phyloP scores from a whole-genome alignment of 2,797 vertebrate genomes.

The Coreius guichenoti region DNA sequence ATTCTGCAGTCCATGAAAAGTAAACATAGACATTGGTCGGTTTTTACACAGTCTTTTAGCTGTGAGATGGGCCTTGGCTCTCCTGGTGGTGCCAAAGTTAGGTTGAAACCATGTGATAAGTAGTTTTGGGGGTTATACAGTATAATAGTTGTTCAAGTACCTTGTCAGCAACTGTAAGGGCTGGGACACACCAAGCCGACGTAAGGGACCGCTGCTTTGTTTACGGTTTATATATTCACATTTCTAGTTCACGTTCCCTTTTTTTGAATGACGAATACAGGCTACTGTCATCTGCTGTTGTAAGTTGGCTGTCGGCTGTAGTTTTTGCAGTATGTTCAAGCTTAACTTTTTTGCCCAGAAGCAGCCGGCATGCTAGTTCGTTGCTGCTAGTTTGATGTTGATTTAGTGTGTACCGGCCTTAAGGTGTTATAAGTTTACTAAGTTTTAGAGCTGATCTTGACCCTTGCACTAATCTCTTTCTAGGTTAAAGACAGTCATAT shows the following conservation, averaged over 20 bases:
- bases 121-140: neutral
- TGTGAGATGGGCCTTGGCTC: neutral
- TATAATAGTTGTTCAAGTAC: neutral
- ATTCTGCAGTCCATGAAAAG: conserved; percentile 3
- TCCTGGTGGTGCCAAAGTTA: neutral
- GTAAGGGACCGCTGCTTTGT: neutral
- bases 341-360: neutral
- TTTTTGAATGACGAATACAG: neutral
- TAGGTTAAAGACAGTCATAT: conserved; percentile 61
- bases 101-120: neutral
- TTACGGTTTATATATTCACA: neutral
- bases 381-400: neutral
- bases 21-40: conserved; percentile 25
- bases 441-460: neutral
- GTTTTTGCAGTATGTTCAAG: neutral
- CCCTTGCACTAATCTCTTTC: conserved; percentile 27
- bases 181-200: no score
- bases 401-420: neutral
- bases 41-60: neutral
- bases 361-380: neutral
- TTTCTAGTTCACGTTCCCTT: neutral
- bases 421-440: neutral
- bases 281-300: neutral
- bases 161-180: neutral
- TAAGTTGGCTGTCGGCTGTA: neutral